Conservation (phyloP, 2,888 invertebrate species). For the Petrolisthes cinctipes region DNA sequence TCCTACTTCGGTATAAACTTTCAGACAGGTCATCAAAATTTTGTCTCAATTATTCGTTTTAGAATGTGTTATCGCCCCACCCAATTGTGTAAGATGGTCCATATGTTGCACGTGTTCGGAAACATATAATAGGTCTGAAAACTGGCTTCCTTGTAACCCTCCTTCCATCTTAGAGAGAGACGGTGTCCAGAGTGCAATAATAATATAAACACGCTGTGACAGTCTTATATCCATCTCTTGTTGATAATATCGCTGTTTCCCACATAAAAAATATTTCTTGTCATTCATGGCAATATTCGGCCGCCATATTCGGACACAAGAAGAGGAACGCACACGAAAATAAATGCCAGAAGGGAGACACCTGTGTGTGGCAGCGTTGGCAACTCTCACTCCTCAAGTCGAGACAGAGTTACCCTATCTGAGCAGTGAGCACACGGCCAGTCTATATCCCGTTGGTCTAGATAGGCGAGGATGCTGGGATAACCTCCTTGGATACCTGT, state of each 20-base stretch:
- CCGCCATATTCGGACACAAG: neutral
- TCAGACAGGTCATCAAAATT: too few species aligned
- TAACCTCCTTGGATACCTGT: slow-evolving; percentile 26
- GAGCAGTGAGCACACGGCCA: slow-evolving; percentile 33
- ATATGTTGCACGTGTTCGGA: neutral
- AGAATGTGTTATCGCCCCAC: too few species aligned
- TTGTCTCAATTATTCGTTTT: too few species aligned
- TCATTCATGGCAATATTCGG: neutral
- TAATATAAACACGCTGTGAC: neutral
- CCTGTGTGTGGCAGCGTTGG: slow-evolving; percentile 45
- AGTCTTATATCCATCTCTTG: too few species aligned
- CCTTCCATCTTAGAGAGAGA: slow-evolving; percentile 25
- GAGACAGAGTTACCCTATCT: slow-evolving; percentile 56
- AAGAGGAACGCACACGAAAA: slow-evolving; percentile 29
- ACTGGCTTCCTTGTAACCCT: slow-evolving; percentile 2
- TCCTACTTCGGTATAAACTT: too few species aligned
- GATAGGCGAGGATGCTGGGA: slow-evolving; percentile 48
- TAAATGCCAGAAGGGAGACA: slow-evolving; percentile 35
- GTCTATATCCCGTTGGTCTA: slow-evolving; percentile 51
- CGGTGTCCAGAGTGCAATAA: slow-evolving; percentile 32
- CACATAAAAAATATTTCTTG: neutral
- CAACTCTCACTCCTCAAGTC: slow-evolving; percentile 37
- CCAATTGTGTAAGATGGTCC: neutral
- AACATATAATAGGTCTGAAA: neutral
- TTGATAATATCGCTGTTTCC: neutral